Percentiles rank a stretch among this genome's conserved stretches.
These are phyloP conservation scores for Hemicrepidius hirtus DNA, from an alignment of 2,888 invertebrate genomes.

Conservation along the genomic window DNA sequence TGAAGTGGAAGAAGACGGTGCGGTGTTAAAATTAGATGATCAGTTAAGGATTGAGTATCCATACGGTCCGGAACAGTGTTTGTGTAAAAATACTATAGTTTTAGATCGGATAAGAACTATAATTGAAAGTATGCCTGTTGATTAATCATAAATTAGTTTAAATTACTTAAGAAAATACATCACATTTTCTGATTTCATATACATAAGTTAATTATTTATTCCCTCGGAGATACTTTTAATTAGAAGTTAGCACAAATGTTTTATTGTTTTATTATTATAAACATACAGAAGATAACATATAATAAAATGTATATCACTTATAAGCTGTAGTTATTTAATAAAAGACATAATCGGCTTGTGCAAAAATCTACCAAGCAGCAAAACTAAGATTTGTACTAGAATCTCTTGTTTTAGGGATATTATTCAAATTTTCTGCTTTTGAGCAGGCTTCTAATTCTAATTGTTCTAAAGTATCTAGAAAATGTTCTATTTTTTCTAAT, in stretches of 20 bases:
- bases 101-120: conserved; percentile 68
- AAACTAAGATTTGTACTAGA: conserved; percentile 69
- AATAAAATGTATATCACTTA: conserved; percentile 17
- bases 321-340: conserved; percentile 7
- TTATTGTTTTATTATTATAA: conserved; percentile 21
- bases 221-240: too few species aligned
- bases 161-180: too few species aligned
- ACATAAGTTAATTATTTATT: too few species aligned
- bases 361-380: conserved; percentile 67
- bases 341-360: background rate
- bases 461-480: conserved; percentile 69
- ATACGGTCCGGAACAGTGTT: conserved; percentile 68
- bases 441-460: conserved; percentile 60
- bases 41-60: conserved; percentile 68
- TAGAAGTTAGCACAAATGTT: background rate
- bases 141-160: background rate
- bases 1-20: conserved; percentile 66
- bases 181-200: too few species aligned
- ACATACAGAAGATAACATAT: conserved; percentile 23
- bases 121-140: conserved; percentile 53
- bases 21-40: conserved; percentile 66
- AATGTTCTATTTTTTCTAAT: conserved; percentile 77
- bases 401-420: conserved; percentile 61
- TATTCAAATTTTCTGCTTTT: conserved; percentile 51
- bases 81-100: conserved; percentile 68